These are phyloP conservation scores for Esox lucius DNA, from an alignment of 2,797 vertebrate genomes.

Conservation along the genomic window DNA sequence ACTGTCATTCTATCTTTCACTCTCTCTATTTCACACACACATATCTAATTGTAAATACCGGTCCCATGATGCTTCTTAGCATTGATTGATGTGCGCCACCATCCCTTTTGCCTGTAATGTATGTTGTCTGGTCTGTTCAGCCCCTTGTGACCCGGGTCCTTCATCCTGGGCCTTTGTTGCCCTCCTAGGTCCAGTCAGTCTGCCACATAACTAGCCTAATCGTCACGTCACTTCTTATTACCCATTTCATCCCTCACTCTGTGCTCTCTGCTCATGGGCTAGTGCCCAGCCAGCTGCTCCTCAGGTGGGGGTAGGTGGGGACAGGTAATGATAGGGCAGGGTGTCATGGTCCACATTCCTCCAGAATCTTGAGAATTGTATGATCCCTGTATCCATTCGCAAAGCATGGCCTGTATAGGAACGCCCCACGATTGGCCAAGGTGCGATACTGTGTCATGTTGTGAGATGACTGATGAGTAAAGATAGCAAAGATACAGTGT, in stretches of 20 bases:
- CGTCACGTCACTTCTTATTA: constrained; percentile 74
- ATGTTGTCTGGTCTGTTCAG: constrained; percentile 15
- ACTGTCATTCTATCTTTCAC: constrained; percentile 7
- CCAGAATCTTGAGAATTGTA: background rate
- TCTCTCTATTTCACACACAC: background rate
- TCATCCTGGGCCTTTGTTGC: constrained; percentile 29
- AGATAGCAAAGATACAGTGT: background rate
- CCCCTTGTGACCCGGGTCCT: background rate
- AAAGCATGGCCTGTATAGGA: background rate
- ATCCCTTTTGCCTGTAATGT: constrained; percentile 33
- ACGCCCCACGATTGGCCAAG: too few species aligned
- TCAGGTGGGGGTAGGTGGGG: constrained; percentile 31
- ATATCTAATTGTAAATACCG: background rate
- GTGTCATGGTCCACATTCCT: constrained; percentile 27
- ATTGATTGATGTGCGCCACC: constrained; percentile 23
- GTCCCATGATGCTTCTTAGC: constrained; percentile 27
- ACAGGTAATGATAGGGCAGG: constrained; percentile 23
- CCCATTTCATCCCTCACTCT: constrained; percentile 69
- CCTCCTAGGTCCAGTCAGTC: constrained; percentile 48
- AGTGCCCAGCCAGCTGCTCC: constrained; percentile 61
- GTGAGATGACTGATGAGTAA: background rate
- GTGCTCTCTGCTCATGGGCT: constrained; percentile 47
- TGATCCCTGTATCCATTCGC: background rate
- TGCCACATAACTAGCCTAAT: constrained; percentile 68
- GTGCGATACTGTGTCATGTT: background rate